phyloP scores from a whole-genome alignment of 2,888 invertebrate species.

The Ophion slaviceki region DNA sequence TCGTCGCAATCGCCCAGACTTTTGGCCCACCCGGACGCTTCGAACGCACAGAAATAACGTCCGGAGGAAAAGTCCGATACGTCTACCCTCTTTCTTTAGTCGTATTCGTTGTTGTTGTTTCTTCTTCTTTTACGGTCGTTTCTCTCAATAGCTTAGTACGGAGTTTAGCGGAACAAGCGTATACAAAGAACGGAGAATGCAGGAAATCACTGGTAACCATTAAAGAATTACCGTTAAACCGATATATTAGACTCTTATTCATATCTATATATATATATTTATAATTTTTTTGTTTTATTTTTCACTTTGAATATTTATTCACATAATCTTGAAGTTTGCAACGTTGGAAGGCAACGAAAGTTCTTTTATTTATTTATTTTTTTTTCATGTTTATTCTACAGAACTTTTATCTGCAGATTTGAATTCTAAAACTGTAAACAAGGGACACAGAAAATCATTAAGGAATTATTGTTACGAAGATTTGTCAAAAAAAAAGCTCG shows the following conservation, averaged over 20 bases:
- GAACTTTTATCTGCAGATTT: no score
- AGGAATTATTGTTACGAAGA: no score
- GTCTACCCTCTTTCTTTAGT: neutral
- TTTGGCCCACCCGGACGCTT: no score
- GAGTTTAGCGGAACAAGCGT: slow-evolving; percentile 65
- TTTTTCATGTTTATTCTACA: no score
- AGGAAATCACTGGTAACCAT: slow-evolving; percentile 65
- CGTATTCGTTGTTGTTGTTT: slow-evolving; percentile 26
- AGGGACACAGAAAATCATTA: no score
- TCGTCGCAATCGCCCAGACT: no score
- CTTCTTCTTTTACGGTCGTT: slow-evolving; percentile 34
- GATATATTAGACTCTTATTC: slow-evolving; percentile 1
- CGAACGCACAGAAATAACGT: neutral
- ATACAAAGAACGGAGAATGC: slow-evolving; percentile 65
- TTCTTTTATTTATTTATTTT: no score
- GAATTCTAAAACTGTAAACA: no score
- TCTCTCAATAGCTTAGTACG: slow-evolving; percentile 64
- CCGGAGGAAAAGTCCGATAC: neutral
- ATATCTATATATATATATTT: slow-evolving; percentile 20
- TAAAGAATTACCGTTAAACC: slow-evolving; percentile 56
- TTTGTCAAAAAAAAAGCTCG: no score
- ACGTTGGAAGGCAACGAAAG: no score
- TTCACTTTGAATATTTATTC: slow-evolving; percentile 4
- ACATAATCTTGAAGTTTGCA: no score
- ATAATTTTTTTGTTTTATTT: slow-evolving; percentile 34